These are phyloP conservation scores for Sparidentex hasta DNA, from an alignment of 2,797 vertebrate species.

Conservation along the genomic window DNA sequence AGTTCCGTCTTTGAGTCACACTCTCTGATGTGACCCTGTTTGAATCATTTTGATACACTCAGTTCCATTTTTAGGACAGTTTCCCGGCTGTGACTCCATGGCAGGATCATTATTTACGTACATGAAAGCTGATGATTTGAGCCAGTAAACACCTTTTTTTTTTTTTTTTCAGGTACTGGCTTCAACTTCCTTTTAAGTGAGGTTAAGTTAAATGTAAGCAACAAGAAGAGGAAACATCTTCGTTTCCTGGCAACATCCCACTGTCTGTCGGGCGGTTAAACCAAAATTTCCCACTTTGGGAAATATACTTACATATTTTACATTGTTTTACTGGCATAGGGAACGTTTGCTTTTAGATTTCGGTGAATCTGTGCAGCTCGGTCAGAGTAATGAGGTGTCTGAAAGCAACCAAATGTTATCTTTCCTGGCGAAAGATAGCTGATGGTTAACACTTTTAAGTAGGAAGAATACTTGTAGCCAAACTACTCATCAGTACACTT, in stretches of 20 bases:
- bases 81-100: not conserved
- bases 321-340: not conserved
- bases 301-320: not conserved
- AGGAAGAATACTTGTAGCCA: too few relatives aligned
- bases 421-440: too few relatives aligned
- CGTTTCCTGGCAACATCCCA: not conserved
- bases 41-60: slow-evolving; percentile 3
- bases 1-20: not conserved
- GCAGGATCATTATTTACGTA: not conserved
- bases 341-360: not conserved
- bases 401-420: too few relatives aligned
- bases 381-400: too few relatives aligned
- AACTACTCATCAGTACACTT: too few relatives aligned
- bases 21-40: not conserved
- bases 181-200: not conserved
- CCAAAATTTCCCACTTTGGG: not conserved
- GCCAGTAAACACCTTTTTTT: too few relatives aligned
- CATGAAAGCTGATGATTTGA: not conserved
- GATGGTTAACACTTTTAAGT: too few relatives aligned
- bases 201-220: not conserved
- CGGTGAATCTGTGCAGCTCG: not conserved
- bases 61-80: not conserved
- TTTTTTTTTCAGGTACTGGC: too few relatives aligned
- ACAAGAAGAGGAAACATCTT: not conserved
- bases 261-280: not conserved